phyloP scores from a whole-genome alignment of 2,888 invertebrate species.

The Chalcis sispes region DNA sequence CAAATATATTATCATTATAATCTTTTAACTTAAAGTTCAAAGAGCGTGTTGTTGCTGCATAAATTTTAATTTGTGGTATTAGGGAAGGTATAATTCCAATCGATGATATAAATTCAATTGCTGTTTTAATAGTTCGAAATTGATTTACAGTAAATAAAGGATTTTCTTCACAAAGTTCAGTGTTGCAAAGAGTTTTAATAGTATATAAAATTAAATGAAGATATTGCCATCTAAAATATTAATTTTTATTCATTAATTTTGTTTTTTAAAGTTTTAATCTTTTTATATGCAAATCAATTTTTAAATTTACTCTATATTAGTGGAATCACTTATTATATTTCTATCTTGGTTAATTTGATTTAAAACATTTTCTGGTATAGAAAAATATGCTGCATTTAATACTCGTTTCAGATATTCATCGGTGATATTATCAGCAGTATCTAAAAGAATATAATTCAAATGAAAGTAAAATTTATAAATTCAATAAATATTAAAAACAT shows the following conservation, averaged over 20 bases:
- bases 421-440: conserved; percentile 58
- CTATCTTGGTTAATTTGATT: conserved; percentile 70
- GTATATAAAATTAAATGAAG: conserved; percentile 60
- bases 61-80: conserved; percentile 81
- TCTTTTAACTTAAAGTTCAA: conserved; percentile 71
- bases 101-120: conserved; percentile 81
- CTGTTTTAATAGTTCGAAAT: conserved; percentile 80
- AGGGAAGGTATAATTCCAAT: conserved; percentile 83
- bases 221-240: conserved; percentile 64
- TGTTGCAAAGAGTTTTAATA: conserved; percentile 61
- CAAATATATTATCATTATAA: conserved; percentile 72
- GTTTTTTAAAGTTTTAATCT: background rate
- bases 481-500: background rate
- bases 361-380: conserved; percentile 75
- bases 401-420: conserved; percentile 66
- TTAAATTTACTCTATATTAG: conserved; percentile 45
- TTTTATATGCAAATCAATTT: background rate
- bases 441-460: conserved; percentile 61
- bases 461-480: background rate
- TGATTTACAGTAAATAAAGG: conserved; percentile 81
- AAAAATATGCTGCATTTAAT: conserved; percentile 66
- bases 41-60: conserved; percentile 76
- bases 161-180: conserved; percentile 58
- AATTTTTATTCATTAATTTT: conserved; percentile 15
- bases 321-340: conserved; percentile 67